A percentile compares a stretch with the other conserved stretches of the same genome.
Evolutionary conservation across 2,888 invertebrate species (phyloP).

Genomic region (Eupithecia subfuscata): DNA sequence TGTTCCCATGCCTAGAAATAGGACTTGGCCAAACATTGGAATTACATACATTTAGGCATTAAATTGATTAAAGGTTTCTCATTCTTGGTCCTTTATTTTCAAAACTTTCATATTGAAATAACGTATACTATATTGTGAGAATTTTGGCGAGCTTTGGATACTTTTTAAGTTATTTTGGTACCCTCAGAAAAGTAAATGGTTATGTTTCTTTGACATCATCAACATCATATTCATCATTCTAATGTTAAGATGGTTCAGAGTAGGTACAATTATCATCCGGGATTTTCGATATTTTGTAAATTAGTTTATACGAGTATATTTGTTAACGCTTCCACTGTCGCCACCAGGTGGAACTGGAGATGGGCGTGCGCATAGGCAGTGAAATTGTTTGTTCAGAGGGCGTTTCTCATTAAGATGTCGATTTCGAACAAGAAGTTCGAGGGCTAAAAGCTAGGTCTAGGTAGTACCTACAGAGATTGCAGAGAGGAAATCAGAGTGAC

Average conservation of each 20-base stretch:
- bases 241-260: not conserved
- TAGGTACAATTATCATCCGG: not conserved
- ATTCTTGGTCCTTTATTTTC: not conserved
- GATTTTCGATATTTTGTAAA: not conserved
- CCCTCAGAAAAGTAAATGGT: not conserved
- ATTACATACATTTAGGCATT: not conserved
- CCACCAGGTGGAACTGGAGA: not conserved
- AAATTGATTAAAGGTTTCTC: not conserved
- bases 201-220: not conserved
- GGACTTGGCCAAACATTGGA: not conserved
- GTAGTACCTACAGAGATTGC: not conserved
- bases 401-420: not conserved
- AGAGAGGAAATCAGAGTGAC: not conserved
- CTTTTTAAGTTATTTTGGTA: not conserved
- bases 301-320: not conserved
- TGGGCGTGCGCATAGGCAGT: not conserved
- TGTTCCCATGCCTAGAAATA: slow-evolving; percentile 6
- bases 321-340: not conserved
- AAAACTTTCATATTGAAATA: not conserved
- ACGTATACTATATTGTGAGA: not conserved
- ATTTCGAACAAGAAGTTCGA: no score
- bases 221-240: not conserved
- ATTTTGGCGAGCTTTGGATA: not conserved
- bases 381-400: not conserved
- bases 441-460: not conserved